phyloP scores from a whole-genome alignment of 1,140 invertebrate species.

The Hycleus cichorii region DNA sequence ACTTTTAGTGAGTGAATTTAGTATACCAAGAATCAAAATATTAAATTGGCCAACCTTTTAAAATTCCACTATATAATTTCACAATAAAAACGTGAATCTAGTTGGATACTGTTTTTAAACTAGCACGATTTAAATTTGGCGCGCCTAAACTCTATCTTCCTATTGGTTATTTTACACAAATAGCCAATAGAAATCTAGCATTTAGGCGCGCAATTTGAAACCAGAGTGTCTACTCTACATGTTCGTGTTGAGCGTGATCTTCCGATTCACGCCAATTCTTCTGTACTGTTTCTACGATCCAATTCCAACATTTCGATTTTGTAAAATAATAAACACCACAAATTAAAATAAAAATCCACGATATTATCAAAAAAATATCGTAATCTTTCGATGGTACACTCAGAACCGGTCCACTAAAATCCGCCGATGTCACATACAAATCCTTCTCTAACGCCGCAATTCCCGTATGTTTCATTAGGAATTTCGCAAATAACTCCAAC shows the following conservation, averaged over 20 bases:
- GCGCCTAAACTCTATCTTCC: no score
- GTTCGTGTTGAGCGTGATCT: conserved; percentile 79
- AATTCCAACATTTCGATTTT: conserved; percentile 68
- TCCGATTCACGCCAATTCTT: conserved; percentile 88
- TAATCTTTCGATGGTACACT: conserved; percentile 61
- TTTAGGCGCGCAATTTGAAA: no score
- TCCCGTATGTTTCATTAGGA: conserved; percentile 74
- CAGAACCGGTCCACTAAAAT: conserved; percentile 72
- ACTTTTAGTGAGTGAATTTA: no score
- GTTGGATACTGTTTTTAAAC: no score
- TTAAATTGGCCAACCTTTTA: no score
- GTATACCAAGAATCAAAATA: no score
- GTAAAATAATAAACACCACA: conserved; percentile 71
- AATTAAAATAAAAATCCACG: conserved; percentile 79
- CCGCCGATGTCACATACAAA: conserved; percentile 63
- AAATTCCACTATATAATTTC: no score
- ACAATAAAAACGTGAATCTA: no score
- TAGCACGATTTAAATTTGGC: no score
- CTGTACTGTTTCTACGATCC: conserved; percentile 75
- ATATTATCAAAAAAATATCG: conserved; percentile 76
- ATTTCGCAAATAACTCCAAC: conserved; percentile 70
- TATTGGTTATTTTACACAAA: no score
- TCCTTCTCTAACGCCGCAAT: conserved; percentile 54
- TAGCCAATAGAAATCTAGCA: no score
- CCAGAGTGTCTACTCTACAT: conserved; percentile 43